Conservation (phyloP, 2,113 vertebrate species). For the Myrmecobius fasciatus region DNA sequence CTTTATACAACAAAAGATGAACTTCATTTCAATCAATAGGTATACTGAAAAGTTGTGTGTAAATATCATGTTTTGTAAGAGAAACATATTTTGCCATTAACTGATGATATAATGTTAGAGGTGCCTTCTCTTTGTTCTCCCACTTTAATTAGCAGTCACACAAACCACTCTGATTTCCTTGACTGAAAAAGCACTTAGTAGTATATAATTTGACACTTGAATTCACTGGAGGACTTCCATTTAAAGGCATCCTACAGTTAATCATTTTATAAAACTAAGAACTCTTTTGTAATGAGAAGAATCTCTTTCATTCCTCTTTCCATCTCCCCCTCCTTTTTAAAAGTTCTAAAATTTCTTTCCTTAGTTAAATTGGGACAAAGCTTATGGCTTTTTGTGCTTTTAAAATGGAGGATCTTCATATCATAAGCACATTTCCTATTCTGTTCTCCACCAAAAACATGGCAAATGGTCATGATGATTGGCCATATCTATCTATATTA, state of each 20-base stretch:
- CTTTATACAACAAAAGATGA: background rate
- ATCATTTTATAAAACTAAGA: background rate
- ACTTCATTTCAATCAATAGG: background rate
- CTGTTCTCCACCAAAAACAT: background rate
- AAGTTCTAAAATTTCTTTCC: constrained; percentile 7
- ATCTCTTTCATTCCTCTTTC: background rate
- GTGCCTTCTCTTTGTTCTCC: background rate
- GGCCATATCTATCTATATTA: background rate
- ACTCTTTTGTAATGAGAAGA: background rate
- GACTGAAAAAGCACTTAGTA: background rate
- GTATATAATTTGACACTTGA: background rate
- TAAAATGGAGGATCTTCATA: background rate
- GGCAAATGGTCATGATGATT: constrained; percentile 15
- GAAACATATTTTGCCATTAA: constrained; percentile 5
- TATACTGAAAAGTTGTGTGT: background rate
- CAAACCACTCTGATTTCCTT: background rate
- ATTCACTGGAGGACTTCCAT: background rate
- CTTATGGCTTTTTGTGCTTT: background rate
- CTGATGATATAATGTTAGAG: background rate
- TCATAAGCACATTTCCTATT: constrained; percentile 4
- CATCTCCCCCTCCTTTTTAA: background rate
- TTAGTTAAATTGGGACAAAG: constrained; percentile 1
- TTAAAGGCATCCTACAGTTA: background rate
- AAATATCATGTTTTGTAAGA: background rate
- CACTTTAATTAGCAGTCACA: background rate